These are phyloP conservation scores for Meloidogyne exigua DNA, from an alignment of 1,140 invertebrate genomes.

Conservation along the genomic window DNA sequence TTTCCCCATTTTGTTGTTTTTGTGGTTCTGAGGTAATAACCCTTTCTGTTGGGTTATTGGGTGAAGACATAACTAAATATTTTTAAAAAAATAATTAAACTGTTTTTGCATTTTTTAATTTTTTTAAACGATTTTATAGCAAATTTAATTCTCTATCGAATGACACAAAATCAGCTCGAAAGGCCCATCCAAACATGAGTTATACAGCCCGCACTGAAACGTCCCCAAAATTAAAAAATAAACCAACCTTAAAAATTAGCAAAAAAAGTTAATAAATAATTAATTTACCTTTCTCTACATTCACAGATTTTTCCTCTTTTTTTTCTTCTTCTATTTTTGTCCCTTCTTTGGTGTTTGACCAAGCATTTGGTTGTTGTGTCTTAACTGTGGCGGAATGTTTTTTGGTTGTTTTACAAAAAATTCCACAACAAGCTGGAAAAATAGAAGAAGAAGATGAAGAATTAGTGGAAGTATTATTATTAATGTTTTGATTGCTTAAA, in stretches of 20 bases:
- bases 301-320: not conserved
- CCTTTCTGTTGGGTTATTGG: not conserved
- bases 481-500: not conserved
- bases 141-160: not conserved
- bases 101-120: not conserved
- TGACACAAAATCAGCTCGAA: not conserved
- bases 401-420: not conserved
- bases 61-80: not conserved
- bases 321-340: not conserved
- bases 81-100: not conserved
- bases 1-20: not conserved
- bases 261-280: constrained; percentile 6
- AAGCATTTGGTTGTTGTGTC: not conserved
- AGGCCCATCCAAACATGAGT: not conserved
- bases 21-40: not conserved
- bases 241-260: not conserved
- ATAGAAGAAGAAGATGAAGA: too few species aligned
- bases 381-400: not conserved
- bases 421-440: not conserved
- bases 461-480: too few species aligned
- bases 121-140: not conserved
- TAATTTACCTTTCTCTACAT: not conserved
- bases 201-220: not conserved
- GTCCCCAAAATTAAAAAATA: not conserved
- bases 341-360: not conserved